Percentiles rank a stretch among this genome's conserved stretches.
Conservation (phyloP, 2,888 invertebrate species). For the Malacosoma neustria region DNA sequence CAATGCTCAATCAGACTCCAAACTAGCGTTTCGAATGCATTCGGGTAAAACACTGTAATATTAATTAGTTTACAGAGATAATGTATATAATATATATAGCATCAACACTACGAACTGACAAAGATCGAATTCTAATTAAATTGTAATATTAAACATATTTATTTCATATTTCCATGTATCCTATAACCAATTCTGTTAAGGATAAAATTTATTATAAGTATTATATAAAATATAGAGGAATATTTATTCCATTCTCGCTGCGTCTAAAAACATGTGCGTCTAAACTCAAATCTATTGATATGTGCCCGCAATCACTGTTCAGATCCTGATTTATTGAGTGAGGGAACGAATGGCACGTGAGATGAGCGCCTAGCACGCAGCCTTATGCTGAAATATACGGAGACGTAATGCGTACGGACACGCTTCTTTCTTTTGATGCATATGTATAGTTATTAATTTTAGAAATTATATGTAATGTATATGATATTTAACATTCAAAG, state of each 20-base stretch:
- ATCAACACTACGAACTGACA: too few species aligned
- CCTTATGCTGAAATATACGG: conserved; percentile 10
- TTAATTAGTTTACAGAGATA: too few species aligned
- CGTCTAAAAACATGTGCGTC: background rate
- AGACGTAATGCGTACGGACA: background rate
- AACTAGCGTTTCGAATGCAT: too few species aligned
- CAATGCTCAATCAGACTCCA: too few species aligned
- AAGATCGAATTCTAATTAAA: too few species aligned
- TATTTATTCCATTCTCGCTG: background rate
- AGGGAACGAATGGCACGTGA: conserved; percentile 10
- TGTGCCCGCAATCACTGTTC: conserved; percentile 11
- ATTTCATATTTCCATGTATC: background rate
- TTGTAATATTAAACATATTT: too few species aligned
- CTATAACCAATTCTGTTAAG: background rate
- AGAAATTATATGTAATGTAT: too few species aligned
- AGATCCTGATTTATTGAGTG: conserved; percentile 10
- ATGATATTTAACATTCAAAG: too few species aligned
- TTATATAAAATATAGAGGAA: background rate
- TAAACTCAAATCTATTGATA: conserved; percentile 3
- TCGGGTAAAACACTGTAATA: too few species aligned
- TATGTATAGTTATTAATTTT: too few species aligned
- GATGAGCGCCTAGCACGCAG: conserved; percentile 13
- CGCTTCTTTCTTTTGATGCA: conserved; percentile 1
- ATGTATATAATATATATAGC: too few species aligned
- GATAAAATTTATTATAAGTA: background rate